Evolutionary conservation across 2,797 vertebrate species (phyloP).

Genomic region (Meriones psammophilus): DNA sequence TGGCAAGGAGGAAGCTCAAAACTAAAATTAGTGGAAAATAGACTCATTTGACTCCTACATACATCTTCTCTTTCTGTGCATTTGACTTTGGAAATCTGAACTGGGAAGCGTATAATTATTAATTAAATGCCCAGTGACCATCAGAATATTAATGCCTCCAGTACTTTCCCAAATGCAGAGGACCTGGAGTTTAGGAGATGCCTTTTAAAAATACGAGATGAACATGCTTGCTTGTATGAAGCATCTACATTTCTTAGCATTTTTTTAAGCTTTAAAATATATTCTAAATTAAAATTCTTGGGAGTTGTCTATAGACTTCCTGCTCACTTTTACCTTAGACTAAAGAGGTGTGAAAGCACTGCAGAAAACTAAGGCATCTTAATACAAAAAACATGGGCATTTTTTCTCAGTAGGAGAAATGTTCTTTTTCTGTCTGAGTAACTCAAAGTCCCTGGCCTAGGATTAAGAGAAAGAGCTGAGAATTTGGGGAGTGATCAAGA

Average conservation of each 20-base stretch:
- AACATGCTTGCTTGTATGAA: slow-evolving; percentile 53
- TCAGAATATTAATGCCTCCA: neutral
- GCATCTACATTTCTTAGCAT: slow-evolving; percentile 56
- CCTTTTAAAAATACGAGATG: slow-evolving; percentile 25
- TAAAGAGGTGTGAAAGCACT: neutral
- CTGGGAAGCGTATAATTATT: slow-evolving; percentile 1
- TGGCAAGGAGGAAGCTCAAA: slow-evolving; percentile 6
- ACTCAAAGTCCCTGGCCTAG: neutral
- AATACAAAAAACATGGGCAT: slow-evolving; percentile 22
- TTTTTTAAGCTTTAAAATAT: slow-evolving; percentile 56
- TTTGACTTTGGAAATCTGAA: slow-evolving; percentile 62
- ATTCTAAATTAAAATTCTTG: slow-evolving; percentile 63
- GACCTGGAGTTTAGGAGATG: neutral
- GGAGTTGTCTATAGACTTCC: slow-evolving; percentile 13
- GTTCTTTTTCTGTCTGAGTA: neutral
- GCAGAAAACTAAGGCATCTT: slow-evolving; percentile 47
- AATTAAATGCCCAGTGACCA: slow-evolving; percentile 20
- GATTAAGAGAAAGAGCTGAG: neutral
- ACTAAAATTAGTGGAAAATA: slow-evolving; percentile 53
- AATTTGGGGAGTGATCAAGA: neutral
- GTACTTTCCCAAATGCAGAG: slow-evolving; percentile 4
- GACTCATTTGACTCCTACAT: neutral
- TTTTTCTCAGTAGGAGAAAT: slow-evolving; percentile 40
- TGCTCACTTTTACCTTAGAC: slow-evolving; percentile 39
- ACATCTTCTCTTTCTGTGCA: neutral